Evolutionary conservation across 2,797 vertebrate genomes (phyloP), one percentile per base, ranked within the genome.

Genomic region (Enteromius trimaculatus): DNA sequence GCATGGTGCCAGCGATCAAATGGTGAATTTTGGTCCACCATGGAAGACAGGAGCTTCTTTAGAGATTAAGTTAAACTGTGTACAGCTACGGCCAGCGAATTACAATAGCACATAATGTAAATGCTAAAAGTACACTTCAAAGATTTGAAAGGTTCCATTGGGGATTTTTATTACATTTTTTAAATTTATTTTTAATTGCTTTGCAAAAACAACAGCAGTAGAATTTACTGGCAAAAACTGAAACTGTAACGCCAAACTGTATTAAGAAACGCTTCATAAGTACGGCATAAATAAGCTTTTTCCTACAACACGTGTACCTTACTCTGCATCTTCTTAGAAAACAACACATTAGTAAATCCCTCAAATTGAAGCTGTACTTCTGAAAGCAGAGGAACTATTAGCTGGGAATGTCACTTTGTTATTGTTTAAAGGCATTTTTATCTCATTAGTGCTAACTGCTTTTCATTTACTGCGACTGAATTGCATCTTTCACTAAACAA

Each of bases 401-500:
- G 31, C 62, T 23, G 1, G 1, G 14, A 68, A 51, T 79, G 21
- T 68, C 53, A 23, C 31, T 51, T 79, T 68, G 29, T 37, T 23
- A 68, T 37, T 17, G 44, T 79, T 49, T 79, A n/a, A 78, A 49
- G 16, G 53, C 53, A 26, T 76, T 60, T 39, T 17, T 17, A 60
- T 58, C 74, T 26, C 49, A 69, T 70, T 80, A 58, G 23, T 3
- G 34, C 49, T 80, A 70, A 80, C 51, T 64, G 75, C 75, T 29
- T 58, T 42, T 58, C n/a, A 80, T 80, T 80, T 80, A 31, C 66
- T 10, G 64, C 4, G 23, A n/a, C 51, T 80, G 78, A 58, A 80
- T 69, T 68, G 49, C 26, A 21, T 26, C 47, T 66, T 69, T 44
- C 13, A 42, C 51, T 39, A 80, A 39, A 70, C 13, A 55, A 55